Conservation (phyloP, 2,113 vertebrate genomes). For the Spermophilus dauricus region DNA sequence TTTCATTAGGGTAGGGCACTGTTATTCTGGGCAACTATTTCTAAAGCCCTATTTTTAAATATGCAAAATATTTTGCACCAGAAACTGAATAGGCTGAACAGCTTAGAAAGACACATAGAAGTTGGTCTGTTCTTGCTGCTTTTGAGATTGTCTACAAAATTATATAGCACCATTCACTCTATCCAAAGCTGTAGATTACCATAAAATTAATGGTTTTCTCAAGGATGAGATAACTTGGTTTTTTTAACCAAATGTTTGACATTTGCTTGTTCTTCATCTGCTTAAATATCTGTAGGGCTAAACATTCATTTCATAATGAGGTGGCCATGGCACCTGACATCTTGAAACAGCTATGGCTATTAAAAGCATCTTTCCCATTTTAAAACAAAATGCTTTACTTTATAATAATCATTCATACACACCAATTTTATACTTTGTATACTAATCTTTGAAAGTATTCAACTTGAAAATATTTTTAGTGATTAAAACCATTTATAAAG, state of each 20-base stretch:
- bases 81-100: background rate
- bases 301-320: background rate
- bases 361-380: background rate
- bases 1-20: background rate
- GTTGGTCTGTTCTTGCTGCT: background rate
- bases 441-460: background rate
- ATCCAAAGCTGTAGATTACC: background rate
- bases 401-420: background rate
- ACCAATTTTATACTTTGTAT: background rate
- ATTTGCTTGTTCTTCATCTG: background rate
- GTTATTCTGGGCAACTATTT: background rate
- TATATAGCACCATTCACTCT: background rate
- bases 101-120: background rate
- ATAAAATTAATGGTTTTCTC: background rate
- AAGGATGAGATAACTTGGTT: background rate
- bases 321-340: background rate
- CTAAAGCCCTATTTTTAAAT: background rate
- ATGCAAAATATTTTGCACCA: background rate
- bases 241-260: conserved; percentile 17
- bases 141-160: background rate
- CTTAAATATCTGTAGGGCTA: background rate
- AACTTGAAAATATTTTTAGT: conserved; percentile 9
- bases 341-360: background rate
- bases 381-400: background rate
- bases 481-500: conserved; percentile 18